Evolutionary conservation across 2,888 invertebrate genomes (phyloP), one percentile per base, ranked within the genome.

Genomic region (Lithophane leautieri): DNA sequence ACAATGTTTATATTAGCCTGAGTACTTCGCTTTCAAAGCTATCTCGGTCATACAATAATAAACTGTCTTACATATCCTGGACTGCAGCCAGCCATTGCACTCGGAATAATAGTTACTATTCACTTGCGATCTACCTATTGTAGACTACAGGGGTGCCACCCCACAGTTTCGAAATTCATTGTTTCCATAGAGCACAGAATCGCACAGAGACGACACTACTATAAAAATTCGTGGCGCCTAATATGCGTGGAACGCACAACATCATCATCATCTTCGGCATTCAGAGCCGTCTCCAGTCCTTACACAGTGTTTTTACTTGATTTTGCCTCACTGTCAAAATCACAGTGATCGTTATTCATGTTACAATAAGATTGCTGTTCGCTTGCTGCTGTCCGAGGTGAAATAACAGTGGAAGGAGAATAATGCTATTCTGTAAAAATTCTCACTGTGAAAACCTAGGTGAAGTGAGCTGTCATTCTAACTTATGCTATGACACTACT

Each of bases 41-140:
- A 86, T 85, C 85, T 85, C 87, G 87, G 85, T 50, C 83, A 69
- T 78, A 69, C 70, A 81, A 83, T 85, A 81, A 86, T 86, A 81
- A 79, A 81, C 84, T 34, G 65, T 71, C 74, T 70, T 79, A 70
- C 71, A 75, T 79, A 81, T 52, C 60, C 77, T 86, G 86, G 86
- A 80, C 75, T 62, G 56, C 61, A 69, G 86, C 86, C 86, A 86
- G 78, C 68, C 70, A 73, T 78, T 82, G 86, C 81, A 85, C 28
- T 75, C 47, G 22, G 67, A 79, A 84, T 82, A 85, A 82, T 84
- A 73, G 76, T 73, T 22, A 67, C 79, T 82, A 78, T 80, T 80
- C 76, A 61, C 74, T 77, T 50, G 25, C 42, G 34, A 47, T 79
- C 74, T 85, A 70, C 71, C 77, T 73, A 77, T 77, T 85, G 76